phyloP scores from a whole-genome alignment of 2,888 invertebrate species.

The Athalia rosae region DNA sequence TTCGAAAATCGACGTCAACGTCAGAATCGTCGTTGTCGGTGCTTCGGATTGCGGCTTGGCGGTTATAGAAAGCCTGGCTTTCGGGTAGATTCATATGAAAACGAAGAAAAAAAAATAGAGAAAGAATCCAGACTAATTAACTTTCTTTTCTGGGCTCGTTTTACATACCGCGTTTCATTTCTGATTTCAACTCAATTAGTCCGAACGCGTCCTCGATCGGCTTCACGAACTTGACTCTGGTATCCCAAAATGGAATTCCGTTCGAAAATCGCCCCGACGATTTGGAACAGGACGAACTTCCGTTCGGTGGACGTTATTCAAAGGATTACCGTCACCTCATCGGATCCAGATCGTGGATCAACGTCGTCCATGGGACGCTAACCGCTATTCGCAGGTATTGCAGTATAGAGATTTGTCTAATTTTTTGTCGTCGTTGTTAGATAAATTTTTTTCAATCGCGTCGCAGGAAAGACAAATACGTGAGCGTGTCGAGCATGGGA shows the following conservation, averaged over 20 bases:
- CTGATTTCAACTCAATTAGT: conserved; percentile 62
- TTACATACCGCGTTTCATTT: conserved; percentile 14
- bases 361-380: conserved; percentile 79
- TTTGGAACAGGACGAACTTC: conserved; percentile 72
- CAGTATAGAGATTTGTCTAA: conserved; percentile 44
- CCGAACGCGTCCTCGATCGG: conserved; percentile 75
- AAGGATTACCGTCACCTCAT: conserved; percentile 77
- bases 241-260: conserved; percentile 81
- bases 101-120: too few species aligned
- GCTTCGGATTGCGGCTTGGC: conserved; percentile 80
- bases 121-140: too few species aligned
- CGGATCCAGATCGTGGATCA: conserved; percentile 80
- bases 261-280: conserved; percentile 74
- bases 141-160: too few species aligned
- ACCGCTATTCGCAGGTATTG: conserved; percentile 78
- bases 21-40: conserved; percentile 80
- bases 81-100: conserved; percentile 71
- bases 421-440: not conserved
- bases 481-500: conserved; percentile 73
- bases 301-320: conserved; percentile 76
- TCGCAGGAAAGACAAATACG: conserved; percentile 77
- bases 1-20: conserved; percentile 76
- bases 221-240: conserved; percentile 82
- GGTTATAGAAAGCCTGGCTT: conserved; percentile 78
- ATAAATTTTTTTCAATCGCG: not conserved